Evolutionary conservation across 1,140 invertebrate genomes (phyloP), one percentile per base, ranked within the genome.

Genomic region (Drosophila grimshawi): DNA sequence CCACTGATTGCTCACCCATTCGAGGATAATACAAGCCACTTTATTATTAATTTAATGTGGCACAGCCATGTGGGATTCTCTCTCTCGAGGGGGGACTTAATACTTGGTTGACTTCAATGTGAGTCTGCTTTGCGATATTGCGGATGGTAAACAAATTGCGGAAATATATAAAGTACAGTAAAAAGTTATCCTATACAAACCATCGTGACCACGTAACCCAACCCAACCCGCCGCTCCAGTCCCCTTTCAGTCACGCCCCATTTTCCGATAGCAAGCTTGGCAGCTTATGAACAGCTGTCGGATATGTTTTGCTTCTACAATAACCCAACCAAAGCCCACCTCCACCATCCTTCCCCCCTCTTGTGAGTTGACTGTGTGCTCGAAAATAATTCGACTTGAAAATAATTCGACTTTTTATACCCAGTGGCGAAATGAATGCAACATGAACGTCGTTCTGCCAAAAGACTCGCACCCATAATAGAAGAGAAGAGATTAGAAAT

Each of bases 101-200:
- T 56, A 57, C 53, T 41, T 57, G 72, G 39, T 3, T 70, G 11
- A 53, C 46, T 37, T 64, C 11, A 57, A 53, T 68, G 35, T 64
- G 53, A 63, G 60, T 55, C 19, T 19, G 19, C 1, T 19, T 78
- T 68, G 46, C 52, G 37, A 73, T 61, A 66, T 72, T 41, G 39
- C 33, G 39, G 48, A 60, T 75, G 60, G 49, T 53, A 73, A 78
- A 78, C 71, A 68, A 78, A 78, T 69, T 78, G 59, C 76, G 71
- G 71, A 78, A 78, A 64, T 67, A 57, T 51, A 67, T 51, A 67
- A 67, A 65, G 63, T 37, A 72, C 56, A 57, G 33, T 67, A 63
- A 37, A 53, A 59, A 41, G n/a, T 59, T 60, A 55, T 56, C 19
- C 43, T 19, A 41, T 43, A 19, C 29, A 33, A 57, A 29, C 8